A percentile compares a stretch with the other conserved stretches of the same genome.
Conservation (phyloP, 2,797 vertebrate species). For the Eurystomus glaucurus region DNA sequence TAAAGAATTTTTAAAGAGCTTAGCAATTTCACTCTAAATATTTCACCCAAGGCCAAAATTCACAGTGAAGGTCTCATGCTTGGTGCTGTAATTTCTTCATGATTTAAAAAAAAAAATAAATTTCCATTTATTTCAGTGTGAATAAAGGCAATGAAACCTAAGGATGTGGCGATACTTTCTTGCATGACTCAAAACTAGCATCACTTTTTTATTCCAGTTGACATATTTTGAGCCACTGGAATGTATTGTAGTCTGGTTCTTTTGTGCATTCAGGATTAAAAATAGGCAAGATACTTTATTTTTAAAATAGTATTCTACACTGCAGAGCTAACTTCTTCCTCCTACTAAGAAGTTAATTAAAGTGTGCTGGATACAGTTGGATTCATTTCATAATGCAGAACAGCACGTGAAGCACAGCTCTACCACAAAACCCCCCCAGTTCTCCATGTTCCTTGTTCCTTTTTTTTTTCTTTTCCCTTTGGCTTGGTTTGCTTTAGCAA, state of each 20-base stretch:
- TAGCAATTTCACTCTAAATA: neutral
- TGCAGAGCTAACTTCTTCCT: neutral
- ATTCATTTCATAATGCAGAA: conserved; percentile 30
- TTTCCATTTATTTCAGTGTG: neutral
- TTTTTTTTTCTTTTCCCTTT: neutral
- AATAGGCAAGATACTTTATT: conserved; percentile 56
- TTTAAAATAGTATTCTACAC: conserved; percentile 49
- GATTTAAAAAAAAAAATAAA: neutral
- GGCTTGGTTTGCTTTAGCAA: neutral
- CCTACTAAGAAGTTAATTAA: conserved; percentile 24
- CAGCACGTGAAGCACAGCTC: neutral
- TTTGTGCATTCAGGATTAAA: conserved; percentile 58
- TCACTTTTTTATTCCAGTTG: neutral
- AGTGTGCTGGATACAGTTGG: conserved; percentile 16
- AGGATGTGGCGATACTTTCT: neutral
- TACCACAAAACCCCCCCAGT: neutral
- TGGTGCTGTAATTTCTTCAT: neutral
- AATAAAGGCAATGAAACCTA: conserved; percentile 7
- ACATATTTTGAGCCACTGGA: conserved; percentile 69
- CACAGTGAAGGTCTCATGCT: neutral
- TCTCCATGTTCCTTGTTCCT: neutral
- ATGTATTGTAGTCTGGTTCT: conserved; percentile 49
- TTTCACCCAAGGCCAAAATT: neutral
- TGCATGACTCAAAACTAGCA: conserved; percentile 1
- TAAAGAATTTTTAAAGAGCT: neutral